Conservation (phyloP, 2,113 vertebrate genomes). For the Pogona vitticeps region DNA sequence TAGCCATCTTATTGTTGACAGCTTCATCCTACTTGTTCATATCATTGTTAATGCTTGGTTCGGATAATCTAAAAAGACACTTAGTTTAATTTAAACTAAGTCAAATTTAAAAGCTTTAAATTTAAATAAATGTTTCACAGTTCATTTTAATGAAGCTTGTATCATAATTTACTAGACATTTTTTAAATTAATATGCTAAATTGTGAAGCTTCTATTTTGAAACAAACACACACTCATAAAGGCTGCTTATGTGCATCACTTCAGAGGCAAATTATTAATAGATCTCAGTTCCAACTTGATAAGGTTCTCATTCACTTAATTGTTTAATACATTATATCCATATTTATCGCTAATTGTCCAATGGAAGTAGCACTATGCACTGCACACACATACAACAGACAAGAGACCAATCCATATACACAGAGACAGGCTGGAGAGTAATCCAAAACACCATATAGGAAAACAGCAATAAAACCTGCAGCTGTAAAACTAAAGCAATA, state of each 20-base stretch:
- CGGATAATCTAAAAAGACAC: background rate
- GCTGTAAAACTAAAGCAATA: constrained; percentile 1
- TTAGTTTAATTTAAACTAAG: background rate
- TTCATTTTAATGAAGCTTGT: background rate
- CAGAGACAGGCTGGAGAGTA: background rate
- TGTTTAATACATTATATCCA: background rate
- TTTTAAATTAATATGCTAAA: background rate
- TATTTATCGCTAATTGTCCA: background rate
- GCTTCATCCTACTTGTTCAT: background rate
- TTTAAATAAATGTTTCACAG: background rate
- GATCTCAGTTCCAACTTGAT: background rate
- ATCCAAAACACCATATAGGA: background rate
- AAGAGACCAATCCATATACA: background rate
- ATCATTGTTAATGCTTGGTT: background rate
- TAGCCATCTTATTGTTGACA: background rate
- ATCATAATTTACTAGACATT: background rate
- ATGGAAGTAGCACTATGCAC: background rate
- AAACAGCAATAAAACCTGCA: background rate
- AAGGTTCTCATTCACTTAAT: background rate
- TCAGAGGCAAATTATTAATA: background rate
- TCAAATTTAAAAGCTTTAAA: background rate
- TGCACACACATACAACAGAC: background rate
- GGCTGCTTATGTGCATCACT: background rate
- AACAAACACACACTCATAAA: background rate
- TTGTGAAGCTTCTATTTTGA: no score